These are phyloP conservation scores for Phalloptychus januarius DNA, from an alignment of 2,797 vertebrate genomes.

Conservation along the genomic window DNA sequence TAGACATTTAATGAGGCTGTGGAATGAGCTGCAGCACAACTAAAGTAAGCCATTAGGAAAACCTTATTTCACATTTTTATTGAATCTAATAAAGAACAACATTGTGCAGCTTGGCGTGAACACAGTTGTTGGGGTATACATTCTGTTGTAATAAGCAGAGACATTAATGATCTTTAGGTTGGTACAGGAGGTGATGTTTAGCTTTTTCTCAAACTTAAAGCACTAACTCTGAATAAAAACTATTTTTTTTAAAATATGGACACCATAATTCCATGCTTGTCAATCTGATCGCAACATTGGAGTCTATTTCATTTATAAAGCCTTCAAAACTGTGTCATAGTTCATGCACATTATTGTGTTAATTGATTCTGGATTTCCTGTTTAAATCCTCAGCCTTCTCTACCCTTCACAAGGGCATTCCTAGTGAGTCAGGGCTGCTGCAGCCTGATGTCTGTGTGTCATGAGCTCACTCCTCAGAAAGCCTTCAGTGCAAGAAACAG, in stretches of 20 bases:
- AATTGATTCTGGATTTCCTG: background rate
- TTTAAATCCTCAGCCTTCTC: background rate
- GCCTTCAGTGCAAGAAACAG: background rate
- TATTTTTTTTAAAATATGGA: background rate
- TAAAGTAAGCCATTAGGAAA: background rate
- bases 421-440: background rate
- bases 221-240: background rate
- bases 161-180: background rate
- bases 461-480: background rate
- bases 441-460: background rate
- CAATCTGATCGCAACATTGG: background rate
- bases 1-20: background rate
- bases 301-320: background rate
- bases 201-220: background rate
- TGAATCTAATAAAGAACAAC: constrained; percentile 1
- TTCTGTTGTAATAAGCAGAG: background rate
- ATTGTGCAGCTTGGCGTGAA: background rate
- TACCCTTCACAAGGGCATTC: background rate
- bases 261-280: background rate
- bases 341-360: background rate
- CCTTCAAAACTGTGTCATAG: background rate
- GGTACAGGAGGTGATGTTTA: background rate
- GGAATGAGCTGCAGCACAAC: background rate
- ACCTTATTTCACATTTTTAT: background rate
- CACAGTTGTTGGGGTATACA: background rate